These are phyloP conservation scores for Austrolebias charrua DNA, from an alignment of 2,797 vertebrate species.

Conservation along the genomic window DNA sequence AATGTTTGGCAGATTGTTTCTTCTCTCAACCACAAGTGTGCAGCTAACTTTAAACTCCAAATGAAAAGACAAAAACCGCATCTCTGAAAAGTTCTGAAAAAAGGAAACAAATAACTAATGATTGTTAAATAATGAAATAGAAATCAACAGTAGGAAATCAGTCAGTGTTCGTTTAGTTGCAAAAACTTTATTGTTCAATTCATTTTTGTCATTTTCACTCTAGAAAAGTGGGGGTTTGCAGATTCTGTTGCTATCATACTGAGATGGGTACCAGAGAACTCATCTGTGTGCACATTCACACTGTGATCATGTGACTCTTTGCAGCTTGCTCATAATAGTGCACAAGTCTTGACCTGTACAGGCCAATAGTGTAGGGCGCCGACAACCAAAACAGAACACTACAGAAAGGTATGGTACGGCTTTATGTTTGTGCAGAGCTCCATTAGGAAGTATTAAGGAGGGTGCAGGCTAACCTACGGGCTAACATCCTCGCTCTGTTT, in stretches of 20 bases:
- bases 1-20: too few species aligned
- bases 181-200: conserved; percentile 78
- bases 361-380: conserved; percentile 38
- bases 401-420: conserved; percentile 49
- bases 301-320: conserved; percentile 61
- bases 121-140: not conserved
- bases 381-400: conserved; percentile 52
- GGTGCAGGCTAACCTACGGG: conserved; percentile 66
- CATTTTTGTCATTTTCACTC: conserved; percentile 62
- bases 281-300: conserved; percentile 48
- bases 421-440: conserved; percentile 58
- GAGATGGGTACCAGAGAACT: conserved; percentile 42
- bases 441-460: conserved; percentile 55
- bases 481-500: conserved; percentile 75
- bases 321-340: conserved; percentile 64
- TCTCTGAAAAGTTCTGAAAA: too few species aligned
- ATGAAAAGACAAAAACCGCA: too few species aligned
- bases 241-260: conserved; percentile 53
- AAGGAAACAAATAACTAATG: too few species aligned
- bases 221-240: conserved; percentile 71
- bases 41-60: too few species aligned
- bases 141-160: conserved; percentile 26
- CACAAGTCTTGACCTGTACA: conserved; percentile 45
- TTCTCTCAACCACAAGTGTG: too few species aligned
- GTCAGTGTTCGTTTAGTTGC: conserved; percentile 43